These are phyloP conservation scores for Zingel zingel DNA, from an alignment of 2,113 vertebrate genomes.

Conservation along the genomic window DNA sequence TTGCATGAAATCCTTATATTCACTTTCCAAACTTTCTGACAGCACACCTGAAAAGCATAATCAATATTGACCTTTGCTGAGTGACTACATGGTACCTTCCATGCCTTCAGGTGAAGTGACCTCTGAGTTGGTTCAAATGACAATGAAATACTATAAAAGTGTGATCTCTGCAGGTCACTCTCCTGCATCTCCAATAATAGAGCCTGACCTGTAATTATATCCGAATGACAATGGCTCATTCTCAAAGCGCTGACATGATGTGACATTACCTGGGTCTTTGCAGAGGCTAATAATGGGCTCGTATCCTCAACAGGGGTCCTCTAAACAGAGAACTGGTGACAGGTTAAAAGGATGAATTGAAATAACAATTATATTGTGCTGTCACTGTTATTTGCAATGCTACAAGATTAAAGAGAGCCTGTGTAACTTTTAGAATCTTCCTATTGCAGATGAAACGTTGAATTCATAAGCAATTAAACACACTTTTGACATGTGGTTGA, in stretches of 20 bases:
- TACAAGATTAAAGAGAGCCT: background rate
- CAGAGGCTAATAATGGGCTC: conserved; percentile 27
- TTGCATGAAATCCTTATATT: background rate
- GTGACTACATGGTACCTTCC: conserved; percentile 58
- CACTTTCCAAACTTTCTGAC: conserved; percentile 15
- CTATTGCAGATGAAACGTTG: background rate
- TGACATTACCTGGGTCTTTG: conserved; percentile 50
- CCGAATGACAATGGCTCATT: conserved; percentile 75
- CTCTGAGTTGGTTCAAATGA: conserved; percentile 63
- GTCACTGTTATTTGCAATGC: background rate
- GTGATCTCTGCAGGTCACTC: conserved; percentile 65
- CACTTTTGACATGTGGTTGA: background rate
- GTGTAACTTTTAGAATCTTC: background rate
- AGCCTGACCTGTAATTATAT: conserved; percentile 72
- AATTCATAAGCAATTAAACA: background rate
- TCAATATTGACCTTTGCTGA: conserved; percentile 67
- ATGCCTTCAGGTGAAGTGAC: conserved; percentile 73
- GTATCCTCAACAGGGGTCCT: conserved; percentile 32
- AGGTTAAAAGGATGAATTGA: conserved; percentile 13
- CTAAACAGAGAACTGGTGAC: conserved; percentile 30
- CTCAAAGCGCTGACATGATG: conserved; percentile 67
- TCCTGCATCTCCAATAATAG: conserved; percentile 47
- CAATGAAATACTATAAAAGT: conserved; percentile 70
- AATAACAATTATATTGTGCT: conserved; percentile 7
- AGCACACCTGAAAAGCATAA: conserved; percentile 37